Evolutionary conservation across 2,113 vertebrate species (phyloP).

Genomic region (Mola mola): DNA sequence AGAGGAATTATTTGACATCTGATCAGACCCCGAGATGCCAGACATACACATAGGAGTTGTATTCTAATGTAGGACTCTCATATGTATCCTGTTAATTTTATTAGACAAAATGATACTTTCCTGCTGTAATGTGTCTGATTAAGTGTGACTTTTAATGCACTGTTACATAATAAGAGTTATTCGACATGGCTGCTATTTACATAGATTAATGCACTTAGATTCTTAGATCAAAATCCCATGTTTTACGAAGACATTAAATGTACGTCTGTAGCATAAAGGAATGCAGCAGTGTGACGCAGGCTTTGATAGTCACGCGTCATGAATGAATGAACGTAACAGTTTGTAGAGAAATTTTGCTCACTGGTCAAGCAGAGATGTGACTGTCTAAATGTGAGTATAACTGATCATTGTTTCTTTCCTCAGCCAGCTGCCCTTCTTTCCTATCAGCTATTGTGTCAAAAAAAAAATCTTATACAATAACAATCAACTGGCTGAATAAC

Average conservation of each 20-base stretch:
- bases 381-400: constrained; percentile 12
- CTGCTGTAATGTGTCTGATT: constrained; percentile 2
- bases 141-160: constrained; percentile 26
- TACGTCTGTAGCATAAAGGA: too few relatives aligned
- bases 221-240: neutral
- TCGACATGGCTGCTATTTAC: constrained; percentile 8
- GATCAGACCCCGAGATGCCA: constrained; percentile 44
- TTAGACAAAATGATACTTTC: constrained; percentile 18
- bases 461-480: constrained; percentile 30
- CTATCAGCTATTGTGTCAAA: constrained; percentile 34
- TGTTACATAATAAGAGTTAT: constrained; percentile 5
- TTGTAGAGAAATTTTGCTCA: neutral
- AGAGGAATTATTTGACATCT: constrained; percentile 56
- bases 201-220: neutral
- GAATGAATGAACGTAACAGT: neutral
- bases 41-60: constrained; percentile 16
- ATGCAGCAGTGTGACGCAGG: neutral
- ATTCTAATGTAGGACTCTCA: constrained; percentile 11
- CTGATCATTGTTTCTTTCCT: constrained; percentile 22
- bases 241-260: too few relatives aligned
- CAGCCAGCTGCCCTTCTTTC: constrained; percentile 27
- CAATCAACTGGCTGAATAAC: constrained; percentile 56
- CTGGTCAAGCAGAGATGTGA: constrained; percentile 5
- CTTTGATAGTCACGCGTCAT: neutral
- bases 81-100: constrained; percentile 20